Conservation (phyloP, 1,140 invertebrate species). For the Tigriopus japonicus region DNA sequence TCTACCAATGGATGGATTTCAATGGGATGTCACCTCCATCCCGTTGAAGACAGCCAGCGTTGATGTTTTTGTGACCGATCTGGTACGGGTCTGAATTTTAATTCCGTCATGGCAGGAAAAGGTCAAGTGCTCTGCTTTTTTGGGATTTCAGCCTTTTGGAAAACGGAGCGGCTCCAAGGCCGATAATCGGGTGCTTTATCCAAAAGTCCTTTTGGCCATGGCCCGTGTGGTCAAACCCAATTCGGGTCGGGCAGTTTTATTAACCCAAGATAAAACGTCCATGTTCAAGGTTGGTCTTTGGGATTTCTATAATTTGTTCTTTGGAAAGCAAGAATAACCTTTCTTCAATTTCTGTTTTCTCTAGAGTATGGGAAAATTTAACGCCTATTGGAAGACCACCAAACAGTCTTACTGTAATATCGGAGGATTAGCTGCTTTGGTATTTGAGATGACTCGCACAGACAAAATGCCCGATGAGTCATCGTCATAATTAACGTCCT, state of each 20-base stretch:
- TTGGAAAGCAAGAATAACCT: too few relatives aligned
- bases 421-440: conserved; percentile 2
- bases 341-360: background rate
- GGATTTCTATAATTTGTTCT: too few relatives aligned
- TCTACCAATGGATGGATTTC: conserved; percentile 21
- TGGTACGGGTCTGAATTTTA: conserved; percentile 21
- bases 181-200: conserved; percentile 25
- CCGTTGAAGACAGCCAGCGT: conserved; percentile 24
- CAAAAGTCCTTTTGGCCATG: conserved; percentile 23
- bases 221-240: conserved; percentile 20
- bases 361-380: background rate
- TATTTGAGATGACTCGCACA: background rate
- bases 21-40: conserved; percentile 24
- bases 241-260: conserved; percentile 24
- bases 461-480: background rate
- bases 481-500: too few relatives aligned
- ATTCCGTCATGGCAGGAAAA: background rate
- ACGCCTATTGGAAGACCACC: background rate
- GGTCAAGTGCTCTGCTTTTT: background rate
- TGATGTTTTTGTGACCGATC: conserved; percentile 27
- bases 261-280: conserved; percentile 26
- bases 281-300: conserved; percentile 16
- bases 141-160: conserved; percentile 25
- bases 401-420: background rate
- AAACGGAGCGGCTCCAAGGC: conserved; percentile 21